A percentile compares a stretch with the other conserved stretches of the same genome.
These are phyloP conservation scores for Orchestia grillus DNA, from an alignment of 1,140 invertebrate genomes.

Conservation along the genomic window DNA sequence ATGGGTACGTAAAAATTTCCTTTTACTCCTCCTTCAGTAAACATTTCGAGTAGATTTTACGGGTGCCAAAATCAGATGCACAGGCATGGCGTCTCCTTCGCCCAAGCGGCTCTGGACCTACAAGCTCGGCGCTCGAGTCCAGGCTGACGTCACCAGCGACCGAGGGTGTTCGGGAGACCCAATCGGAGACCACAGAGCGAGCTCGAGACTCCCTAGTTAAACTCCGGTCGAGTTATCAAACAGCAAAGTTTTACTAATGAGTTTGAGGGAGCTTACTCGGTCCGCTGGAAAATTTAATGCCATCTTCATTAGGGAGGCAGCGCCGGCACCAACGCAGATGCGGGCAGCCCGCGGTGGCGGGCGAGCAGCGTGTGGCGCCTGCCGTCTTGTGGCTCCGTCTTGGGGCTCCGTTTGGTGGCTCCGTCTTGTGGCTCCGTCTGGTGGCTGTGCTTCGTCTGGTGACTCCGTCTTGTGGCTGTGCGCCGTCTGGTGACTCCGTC, in stretches of 20 bases:
- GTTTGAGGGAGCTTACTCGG: slow-evolving; percentile 20
- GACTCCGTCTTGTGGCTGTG: no score
- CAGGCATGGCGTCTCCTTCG: no score
- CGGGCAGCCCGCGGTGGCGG: not conserved
- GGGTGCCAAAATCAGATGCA: no score
- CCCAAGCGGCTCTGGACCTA: no score
- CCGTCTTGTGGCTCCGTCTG: no score
- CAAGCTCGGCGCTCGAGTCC: no score
- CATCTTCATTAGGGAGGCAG: not conserved
- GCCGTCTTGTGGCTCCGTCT: not conserved
- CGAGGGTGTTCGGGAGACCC: not conserved
- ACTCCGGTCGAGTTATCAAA: slow-evolving; percentile 36
- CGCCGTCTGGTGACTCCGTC: no score
- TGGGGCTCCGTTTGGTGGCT: not conserved
- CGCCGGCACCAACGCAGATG: not conserved
- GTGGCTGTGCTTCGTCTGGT: no score
- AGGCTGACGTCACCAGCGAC: not conserved
- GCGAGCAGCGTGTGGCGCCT: not conserved
- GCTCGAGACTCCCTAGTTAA: slow-evolving; percentile 9
- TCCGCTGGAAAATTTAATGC: slow-evolving; percentile 24
- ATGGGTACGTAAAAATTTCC: no score
- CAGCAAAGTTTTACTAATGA: slow-evolving; percentile 45
- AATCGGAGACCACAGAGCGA: not conserved
- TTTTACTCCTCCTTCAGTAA: no score
- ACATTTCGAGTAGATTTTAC: no score